Percentiles rank a stretch among this genome's conserved stretches.
Conservation (phyloP, 2,888 invertebrate genomes). For the Tipula lateralis region DNA sequence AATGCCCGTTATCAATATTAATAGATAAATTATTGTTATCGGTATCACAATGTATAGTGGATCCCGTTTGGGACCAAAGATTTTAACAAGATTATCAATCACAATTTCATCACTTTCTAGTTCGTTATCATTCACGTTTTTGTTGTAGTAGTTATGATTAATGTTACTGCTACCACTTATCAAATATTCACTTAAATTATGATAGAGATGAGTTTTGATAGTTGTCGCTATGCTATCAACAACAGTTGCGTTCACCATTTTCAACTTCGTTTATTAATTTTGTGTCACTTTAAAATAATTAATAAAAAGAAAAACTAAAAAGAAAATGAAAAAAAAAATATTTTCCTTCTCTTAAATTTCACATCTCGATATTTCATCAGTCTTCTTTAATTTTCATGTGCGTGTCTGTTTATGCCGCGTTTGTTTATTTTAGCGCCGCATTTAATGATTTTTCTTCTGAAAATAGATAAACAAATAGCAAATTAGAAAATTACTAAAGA, state of each 20-base stretch:
- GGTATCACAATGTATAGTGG: conserved; percentile 62
- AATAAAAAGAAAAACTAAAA: background rate
- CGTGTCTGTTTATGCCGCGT: background rate
- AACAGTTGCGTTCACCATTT: background rate
- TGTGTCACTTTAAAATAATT: background rate
- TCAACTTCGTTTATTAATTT: background rate
- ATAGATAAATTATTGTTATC: conserved; percentile 67
- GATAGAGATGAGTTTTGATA: background rate
- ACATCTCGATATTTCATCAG: background rate
- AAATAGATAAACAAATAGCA: background rate
- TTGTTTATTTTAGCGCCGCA: background rate
- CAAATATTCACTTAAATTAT: background rate
- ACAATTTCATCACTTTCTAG: background rate
- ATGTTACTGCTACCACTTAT: background rate
- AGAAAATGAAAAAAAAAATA: background rate
- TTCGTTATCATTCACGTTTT: background rate
- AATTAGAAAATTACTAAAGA: background rate
- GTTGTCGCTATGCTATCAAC: background rate
- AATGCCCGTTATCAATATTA: conserved; percentile 75
- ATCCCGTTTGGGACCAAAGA: conserved; percentile 50
- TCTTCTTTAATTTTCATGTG: background rate
- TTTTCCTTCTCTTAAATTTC: background rate
- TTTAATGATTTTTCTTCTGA: background rate
- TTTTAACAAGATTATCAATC: conserved; percentile 29
- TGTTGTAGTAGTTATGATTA: background rate